Base-by-base conservation (phyloP, 1,140 invertebrate species). In the Drosophila baimaii region DNA sequence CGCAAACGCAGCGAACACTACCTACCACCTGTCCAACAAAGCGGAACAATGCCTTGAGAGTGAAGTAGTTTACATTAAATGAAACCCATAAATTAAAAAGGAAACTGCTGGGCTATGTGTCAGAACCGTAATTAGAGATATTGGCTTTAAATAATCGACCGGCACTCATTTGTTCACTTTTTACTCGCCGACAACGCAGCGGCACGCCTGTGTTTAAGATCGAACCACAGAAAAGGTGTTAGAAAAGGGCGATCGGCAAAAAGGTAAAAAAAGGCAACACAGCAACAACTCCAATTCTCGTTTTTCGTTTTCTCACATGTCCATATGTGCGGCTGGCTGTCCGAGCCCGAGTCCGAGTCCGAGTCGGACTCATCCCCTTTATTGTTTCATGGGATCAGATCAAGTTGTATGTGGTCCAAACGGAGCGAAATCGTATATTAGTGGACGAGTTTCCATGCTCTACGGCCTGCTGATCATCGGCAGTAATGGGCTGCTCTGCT, bases 101-200 rank as follows among this genome's bases (percentile, higher is more conserved):
- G 76, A 77, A 89, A 83, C 79, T 86, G 71, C 68, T 83, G 64
- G 75, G 66, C 65, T 78, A 79, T 69, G 73, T 79, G 79, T 82
- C 83, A 83, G 79, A 86, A 78, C 79, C 84, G 83, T 86, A 86
- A 86, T 86, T 86, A 86, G 84, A 77, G 68, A 83, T 88, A 88
- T 89, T 86, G 79, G 72, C 79, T 78, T 71, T 77, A 68, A 77
- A 82, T 77, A 73, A 74, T 77, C 73, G 76, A 70, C 49, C 62
- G 62, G 81, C 65, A 75, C 76, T 77, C 66, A 66, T 83, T 79
- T 77, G 35, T 79, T 89, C 64, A 72, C 83, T 86, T 88, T 86
- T 79, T 79, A 77, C 55, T 88, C 66, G 83, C 82, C 82, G 83
- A 79, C 83, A 83, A 76, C 83, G 59, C 84, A 86, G 83, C 83